A percentile compares a stretch with the other conserved stretches of the same genome.
Conservation (phyloP, 1,140 invertebrate species). For the Diorhabda sublineata region DNA sequence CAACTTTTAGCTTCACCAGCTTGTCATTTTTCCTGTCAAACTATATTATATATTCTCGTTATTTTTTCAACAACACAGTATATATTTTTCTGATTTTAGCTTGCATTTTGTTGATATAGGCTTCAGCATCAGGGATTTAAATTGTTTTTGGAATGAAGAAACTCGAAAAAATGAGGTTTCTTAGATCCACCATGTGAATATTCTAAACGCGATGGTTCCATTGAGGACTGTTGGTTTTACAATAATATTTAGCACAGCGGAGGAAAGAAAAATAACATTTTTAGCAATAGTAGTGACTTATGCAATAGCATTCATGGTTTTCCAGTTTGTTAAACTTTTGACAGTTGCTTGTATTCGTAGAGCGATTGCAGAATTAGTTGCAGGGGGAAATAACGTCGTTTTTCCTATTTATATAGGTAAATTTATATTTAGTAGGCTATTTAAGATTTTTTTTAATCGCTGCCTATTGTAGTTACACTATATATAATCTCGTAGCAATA, state of each 20-base stretch:
- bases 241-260: not conserved
- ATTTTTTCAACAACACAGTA: too few relatives aligned
- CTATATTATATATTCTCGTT: too few relatives aligned
- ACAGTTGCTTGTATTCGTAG: not conserved
- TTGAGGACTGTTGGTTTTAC: not conserved
- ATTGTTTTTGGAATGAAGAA: not conserved
- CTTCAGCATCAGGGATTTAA: not conserved
- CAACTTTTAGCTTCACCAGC: too few relatives aligned
- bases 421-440: not conserved
- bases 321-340: not conserved
- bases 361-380: not conserved
- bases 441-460: not conserved
- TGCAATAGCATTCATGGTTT: not conserved
- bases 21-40: too few relatives aligned
- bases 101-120: not conserved
- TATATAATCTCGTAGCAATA: not conserved
- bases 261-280: not conserved
- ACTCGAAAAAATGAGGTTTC: not conserved
- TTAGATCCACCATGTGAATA: not conserved
- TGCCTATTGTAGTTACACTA: not conserved
- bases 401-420: not conserved
- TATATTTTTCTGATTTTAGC: not conserved
- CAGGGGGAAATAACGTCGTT: not conserved
- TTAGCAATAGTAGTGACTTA: not conserved
- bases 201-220: not conserved